Evolutionary conservation across 1,140 invertebrate genomes (phyloP).

Genomic region (Saccostrea cuccullata): DNA sequence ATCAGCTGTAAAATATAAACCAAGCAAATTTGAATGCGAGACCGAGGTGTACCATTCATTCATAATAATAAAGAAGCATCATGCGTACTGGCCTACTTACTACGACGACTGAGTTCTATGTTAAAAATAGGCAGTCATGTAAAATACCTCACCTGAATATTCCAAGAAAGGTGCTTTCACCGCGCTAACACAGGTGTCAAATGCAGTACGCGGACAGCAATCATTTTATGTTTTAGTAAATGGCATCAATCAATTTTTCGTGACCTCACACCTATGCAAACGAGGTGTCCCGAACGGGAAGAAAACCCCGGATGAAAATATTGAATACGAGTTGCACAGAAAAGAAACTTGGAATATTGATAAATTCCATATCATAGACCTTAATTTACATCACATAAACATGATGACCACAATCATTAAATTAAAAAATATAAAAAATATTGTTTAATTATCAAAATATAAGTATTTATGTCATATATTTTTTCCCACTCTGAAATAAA

Average conservation of each 20-base stretch:
- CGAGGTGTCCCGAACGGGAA: slow-evolving; percentile 28
- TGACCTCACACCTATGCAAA: slow-evolving; percentile 35
- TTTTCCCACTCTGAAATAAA: neutral
- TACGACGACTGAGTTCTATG: neutral
- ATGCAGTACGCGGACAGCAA: slow-evolving; percentile 14
- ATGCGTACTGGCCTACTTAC: slow-evolving; percentile 9
- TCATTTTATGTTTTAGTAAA: slow-evolving; percentile 37
- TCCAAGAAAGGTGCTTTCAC: slow-evolving; percentile 22
- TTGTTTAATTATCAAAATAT: no score
- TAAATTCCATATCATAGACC: no score
- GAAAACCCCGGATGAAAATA: slow-evolving; percentile 27
- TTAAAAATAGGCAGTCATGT: neutral
- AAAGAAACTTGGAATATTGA: no score
- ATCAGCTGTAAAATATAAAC: neutral
- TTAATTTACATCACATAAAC: no score
- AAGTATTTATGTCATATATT: no score
- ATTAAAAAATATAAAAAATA: no score
- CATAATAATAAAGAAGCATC: slow-evolving; percentile 4
- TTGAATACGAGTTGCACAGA: no score
- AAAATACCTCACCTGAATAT: neutral
- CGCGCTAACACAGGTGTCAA: slow-evolving; percentile 25
- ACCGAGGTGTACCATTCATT: neutral
- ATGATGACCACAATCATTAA: no score
- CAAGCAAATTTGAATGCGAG: neutral
- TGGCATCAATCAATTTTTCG: slow-evolving; percentile 35